Conservation (phyloP, 2,888 invertebrate species). For the Branchellion lobata region DNA sequence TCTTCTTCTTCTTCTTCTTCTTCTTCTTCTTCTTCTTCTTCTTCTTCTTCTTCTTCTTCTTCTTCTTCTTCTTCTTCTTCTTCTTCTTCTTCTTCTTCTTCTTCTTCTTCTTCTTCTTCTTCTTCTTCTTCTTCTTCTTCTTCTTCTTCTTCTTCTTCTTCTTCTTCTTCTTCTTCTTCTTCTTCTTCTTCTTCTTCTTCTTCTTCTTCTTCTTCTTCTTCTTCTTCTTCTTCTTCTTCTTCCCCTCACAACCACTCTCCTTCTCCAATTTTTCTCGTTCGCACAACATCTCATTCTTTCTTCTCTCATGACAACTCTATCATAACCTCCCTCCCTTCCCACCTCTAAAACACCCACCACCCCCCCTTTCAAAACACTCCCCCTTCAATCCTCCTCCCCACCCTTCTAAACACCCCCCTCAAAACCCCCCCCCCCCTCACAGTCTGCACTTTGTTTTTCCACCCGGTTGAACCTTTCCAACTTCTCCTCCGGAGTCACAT, state of each 20-base stretch:
- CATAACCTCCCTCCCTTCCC: too few species aligned
- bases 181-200: too few species aligned
- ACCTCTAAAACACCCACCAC: too few species aligned
- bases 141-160: too few species aligned
- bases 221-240: too few species aligned
- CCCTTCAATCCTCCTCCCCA: background rate
- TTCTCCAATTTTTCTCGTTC: too few species aligned
- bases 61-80: constrained; percentile 3
- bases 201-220: too few species aligned
- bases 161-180: too few species aligned
- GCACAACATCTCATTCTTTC: too few species aligned
- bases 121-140: too few species aligned
- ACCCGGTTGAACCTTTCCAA: constrained; percentile 31
- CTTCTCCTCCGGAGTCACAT: constrained; percentile 30
- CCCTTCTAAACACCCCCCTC: background rate
- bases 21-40: background rate
- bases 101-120: constrained; percentile 53
- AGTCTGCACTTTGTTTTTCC: constrained; percentile 30
- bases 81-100: constrained; percentile 51
- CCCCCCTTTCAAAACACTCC: background rate
- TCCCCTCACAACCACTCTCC: too few species aligned
- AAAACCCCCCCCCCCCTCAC: background rate
- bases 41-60: constrained; percentile 50
- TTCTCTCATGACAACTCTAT: too few species aligned
- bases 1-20: background rate